These are phyloP conservation scores for Cyclopterus lumpus DNA, from an alignment of 2,797 vertebrate genomes.

Conservation along the genomic window DNA sequence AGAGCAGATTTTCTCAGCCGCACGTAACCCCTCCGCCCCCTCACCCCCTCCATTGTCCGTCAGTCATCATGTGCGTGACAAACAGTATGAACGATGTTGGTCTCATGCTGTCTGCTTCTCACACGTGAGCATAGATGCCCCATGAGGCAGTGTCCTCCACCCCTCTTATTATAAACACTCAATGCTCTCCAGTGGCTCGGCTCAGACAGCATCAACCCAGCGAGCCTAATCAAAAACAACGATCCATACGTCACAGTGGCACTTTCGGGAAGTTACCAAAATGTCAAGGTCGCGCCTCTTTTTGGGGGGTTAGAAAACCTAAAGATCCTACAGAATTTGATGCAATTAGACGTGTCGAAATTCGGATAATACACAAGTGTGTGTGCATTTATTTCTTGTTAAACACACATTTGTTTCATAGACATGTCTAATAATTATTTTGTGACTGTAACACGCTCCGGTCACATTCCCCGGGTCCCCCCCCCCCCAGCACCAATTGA, in stretches of 20 bases:
- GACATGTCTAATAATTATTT: too few relatives aligned
- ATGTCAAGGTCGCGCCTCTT: background rate
- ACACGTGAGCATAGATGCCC: background rate
- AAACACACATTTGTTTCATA: too few relatives aligned
- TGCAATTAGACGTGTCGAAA: background rate
- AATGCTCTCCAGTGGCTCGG: constrained; percentile 16
- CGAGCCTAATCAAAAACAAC: constrained; percentile 12
- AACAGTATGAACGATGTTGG: constrained; percentile 12
- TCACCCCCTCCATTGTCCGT: background rate
- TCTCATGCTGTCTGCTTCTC: constrained; percentile 29
- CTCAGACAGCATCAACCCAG: background rate
- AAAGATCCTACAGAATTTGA: background rate
- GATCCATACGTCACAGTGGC: background rate
- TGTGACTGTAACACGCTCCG: too few relatives aligned
- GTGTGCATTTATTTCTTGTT: too few relatives aligned
- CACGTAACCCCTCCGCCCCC: constrained; percentile 13
- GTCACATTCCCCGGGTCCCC: too few relatives aligned
- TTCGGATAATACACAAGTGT: too few relatives aligned
- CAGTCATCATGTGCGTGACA: constrained; percentile 19
- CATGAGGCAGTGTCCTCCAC: constrained; percentile 15
- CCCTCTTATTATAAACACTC: background rate
- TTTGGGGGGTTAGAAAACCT: background rate
- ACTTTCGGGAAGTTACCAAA: background rate
- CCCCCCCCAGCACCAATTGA: too few relatives aligned
- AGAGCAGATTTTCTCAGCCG: constrained; percentile 19